Base-by-base conservation (phyloP, 1,140 invertebrate genomes). In the Apis laboriosa region DNA sequence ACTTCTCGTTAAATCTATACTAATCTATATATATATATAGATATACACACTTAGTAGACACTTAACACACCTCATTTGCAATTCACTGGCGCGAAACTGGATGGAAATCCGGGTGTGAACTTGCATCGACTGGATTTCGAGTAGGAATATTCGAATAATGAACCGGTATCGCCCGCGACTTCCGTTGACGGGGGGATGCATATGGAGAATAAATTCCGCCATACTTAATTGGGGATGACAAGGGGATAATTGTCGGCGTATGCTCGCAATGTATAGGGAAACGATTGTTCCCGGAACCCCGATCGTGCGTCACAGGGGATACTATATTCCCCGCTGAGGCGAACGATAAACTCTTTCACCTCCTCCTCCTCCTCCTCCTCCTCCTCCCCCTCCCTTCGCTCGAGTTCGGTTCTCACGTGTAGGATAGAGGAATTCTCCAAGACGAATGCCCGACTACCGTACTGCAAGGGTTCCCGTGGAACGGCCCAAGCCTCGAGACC, bases 391-490 rank as follows among this genome's bases (percentile, higher is more conserved):
- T 15, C 83, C 75, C 61, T 24, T 12, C 55, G 34, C 51, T n/a
- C 72, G 60, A 34, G 51, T 76, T 76, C 55, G 81, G 90, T 91
- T 90, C 91, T 92, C 92, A 91, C 92, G 86, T 87, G 89, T 88
- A 90, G 34, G 34, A 43, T 43, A 90, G 92, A 91, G 92, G 91
- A 93, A 92, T 93, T 91, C 92, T 86, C 83, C 80, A 91, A 92
- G 91, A 92, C 90, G 86, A 88, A 93, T 92, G 91, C 86, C 68
- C 88, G 85, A 91, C 86, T 89, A 90, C 88, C 85, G 84, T 81
- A 84, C 82, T 84, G 82, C 79, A 51, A 77, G 85, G 82, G 78
- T 87, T 87, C 86, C 84, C 82, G 86, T 64, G 82, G 82, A 73
- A 73, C 70, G 61, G 84, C 81, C 81, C 61, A 64, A 85, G 80